phyloP scores from a whole-genome alignment of 2,797 vertebrate species.

The Hemibagrus guttatus region DNA sequence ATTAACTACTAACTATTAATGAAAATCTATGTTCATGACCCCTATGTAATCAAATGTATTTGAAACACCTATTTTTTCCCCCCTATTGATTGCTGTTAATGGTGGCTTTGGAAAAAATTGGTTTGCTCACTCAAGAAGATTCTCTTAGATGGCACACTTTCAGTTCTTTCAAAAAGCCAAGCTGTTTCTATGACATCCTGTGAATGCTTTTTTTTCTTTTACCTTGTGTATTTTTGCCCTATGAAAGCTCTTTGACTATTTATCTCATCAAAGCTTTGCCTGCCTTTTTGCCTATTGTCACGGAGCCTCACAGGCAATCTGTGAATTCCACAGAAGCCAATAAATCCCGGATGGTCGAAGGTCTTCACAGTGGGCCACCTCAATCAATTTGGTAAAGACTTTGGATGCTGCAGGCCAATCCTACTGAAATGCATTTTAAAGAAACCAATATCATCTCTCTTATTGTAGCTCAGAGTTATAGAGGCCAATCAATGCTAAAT shows the following conservation, averaged over 20 bases:
- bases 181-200: slow-evolving; percentile 28
- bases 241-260: slow-evolving; percentile 50
- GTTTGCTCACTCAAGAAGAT: slow-evolving; percentile 27
- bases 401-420: slow-evolving; percentile 7
- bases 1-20: not conserved
- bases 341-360: slow-evolving; percentile 31
- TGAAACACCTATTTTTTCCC: not conserved
- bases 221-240: slow-evolving; percentile 16
- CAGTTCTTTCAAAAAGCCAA: slow-evolving; percentile 1
- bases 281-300: slow-evolving; percentile 46
- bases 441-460: slow-evolving; percentile 27
- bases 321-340: slow-evolving; percentile 29
- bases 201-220: slow-evolving; percentile 34
- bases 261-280: slow-evolving; percentile 25
- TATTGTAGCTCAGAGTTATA: slow-evolving; percentile 4
- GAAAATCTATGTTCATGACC: too few species aligned
- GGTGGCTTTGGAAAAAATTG: not conserved
- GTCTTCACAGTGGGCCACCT: slow-evolving; percentile 36
- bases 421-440: slow-evolving; percentile 26
- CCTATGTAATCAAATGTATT: not conserved
- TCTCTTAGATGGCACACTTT: slow-evolving; percentile 11
- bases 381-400: slow-evolving; percentile 29
- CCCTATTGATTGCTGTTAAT: slow-evolving; percentile 26
- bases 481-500: slow-evolving; percentile 25
- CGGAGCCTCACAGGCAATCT: slow-evolving; percentile 17